Base-by-base conservation (phyloP, 2,888 invertebrate species). In the Ochropacha duplaris region DNA sequence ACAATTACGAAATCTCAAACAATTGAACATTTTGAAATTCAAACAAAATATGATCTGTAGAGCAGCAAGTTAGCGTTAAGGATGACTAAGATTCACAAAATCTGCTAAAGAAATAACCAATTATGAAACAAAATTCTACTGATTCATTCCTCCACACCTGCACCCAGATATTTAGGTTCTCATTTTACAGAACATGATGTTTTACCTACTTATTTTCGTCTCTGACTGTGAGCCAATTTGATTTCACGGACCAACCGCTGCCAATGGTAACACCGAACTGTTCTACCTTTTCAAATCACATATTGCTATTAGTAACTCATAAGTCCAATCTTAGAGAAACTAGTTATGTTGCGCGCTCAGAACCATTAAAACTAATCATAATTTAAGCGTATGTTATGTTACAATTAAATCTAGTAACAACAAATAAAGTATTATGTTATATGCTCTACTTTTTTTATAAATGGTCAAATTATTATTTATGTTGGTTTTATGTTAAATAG, bases 201-300 rank as follows among this genome's bases (percentile, higher is more conserved):
- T 76, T 77, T 79, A 83, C 72, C 74, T 81, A 78, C 84, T 86
- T 90, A 90, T 91, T 91, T 90, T 86, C 78, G 88, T 86, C 82
- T 79, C 87, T 88, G 90, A 88, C 84, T 84, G 84, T 79, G 81
- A 84, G 89, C 92, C 91, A 90, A 91, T 87, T 89, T 87, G 86
- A 90, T 91, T 89, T 88, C 86, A 88, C 83, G 87, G 83, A 75
- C 79, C 84, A 76, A 71, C 76, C 79, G 82, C 71, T 85, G 85
- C 79, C 86, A 86, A 83, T 84, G 82, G 81, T 78, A 80, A 80
- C 79, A 73, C 68, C 71, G 68, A 69, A 66, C 69, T 74, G 63
- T 66, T 72, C 71, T 72, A 71, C 71, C 74, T 76, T 78, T 71
- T 72, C 69, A 75, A 82, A 76, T 78, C 73, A 77, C 76, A 76